Conservation (phyloP, 37 sponge, comb jelly and placozoan species). For the Agelas oroides region DNA sequence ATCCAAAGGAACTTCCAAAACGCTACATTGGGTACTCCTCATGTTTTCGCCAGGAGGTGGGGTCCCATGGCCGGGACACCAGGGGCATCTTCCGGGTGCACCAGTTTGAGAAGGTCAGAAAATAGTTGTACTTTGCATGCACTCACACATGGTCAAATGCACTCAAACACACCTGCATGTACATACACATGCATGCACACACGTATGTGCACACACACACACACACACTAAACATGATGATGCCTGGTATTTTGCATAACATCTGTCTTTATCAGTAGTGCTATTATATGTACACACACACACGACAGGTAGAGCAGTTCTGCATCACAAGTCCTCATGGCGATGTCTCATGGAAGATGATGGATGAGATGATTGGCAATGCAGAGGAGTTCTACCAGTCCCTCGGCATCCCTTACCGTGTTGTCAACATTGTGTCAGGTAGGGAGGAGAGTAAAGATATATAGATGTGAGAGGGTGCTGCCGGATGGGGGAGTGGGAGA, state of each 20-base stretch:
- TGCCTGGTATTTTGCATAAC: too few species aligned
- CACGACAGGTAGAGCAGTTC: constrained; percentile 92
- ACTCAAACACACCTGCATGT: too few species aligned
- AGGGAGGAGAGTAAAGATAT: background rate
- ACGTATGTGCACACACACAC: too few species aligned
- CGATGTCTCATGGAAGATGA: constrained; percentile 89
- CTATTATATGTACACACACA: too few species aligned
- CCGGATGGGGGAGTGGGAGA: too few species aligned
- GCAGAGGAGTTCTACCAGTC: constrained; percentile 88
- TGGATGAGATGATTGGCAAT: constrained; percentile 97
- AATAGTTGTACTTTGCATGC: too few species aligned
- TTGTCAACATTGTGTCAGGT: constrained; percentile 95
- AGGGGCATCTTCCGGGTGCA: constrained; percentile 98
- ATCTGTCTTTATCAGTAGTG: too few species aligned
- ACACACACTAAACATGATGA: too few species aligned
- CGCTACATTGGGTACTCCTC: constrained; percentile 91
- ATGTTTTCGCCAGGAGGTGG: constrained; percentile 98
- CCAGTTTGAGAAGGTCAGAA: constrained; percentile 97
- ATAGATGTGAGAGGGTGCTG: too few species aligned
- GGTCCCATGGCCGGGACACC: constrained; percentile 98
- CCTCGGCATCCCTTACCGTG: constrained; percentile 81
- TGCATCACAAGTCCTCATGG: constrained; percentile 92
- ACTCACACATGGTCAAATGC: too few species aligned
- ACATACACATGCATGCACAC: too few species aligned
- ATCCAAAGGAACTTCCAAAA: constrained; percentile 80